These are phyloP conservation scores for Corythornis madagascariensis DNA, from an alignment of 2,113 vertebrate genomes.

Conservation along the genomic window DNA sequence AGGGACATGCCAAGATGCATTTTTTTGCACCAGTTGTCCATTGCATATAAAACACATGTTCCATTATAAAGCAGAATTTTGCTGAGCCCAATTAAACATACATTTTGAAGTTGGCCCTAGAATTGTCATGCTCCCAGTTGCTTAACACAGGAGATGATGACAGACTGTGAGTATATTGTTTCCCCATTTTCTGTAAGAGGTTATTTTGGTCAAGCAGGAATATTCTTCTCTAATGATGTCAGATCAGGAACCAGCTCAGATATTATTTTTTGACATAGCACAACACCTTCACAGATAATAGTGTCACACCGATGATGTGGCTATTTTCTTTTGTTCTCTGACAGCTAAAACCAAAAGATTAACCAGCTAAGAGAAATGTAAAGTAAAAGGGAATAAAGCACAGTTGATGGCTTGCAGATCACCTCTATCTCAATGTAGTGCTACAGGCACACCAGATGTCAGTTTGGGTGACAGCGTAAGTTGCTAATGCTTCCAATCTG, in stretches of 20 bases:
- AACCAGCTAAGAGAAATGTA: background rate
- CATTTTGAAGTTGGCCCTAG: background rate
- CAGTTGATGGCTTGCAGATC: background rate
- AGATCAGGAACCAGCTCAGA: background rate
- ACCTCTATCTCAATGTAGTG: too few relatives aligned
- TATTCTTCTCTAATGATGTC: background rate
- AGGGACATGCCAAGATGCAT: background rate
- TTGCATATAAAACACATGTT: background rate
- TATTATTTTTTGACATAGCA: background rate
- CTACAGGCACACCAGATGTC: background rate
- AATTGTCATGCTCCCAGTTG: background rate
- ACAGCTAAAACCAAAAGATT: background rate
- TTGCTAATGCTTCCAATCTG: background rate
- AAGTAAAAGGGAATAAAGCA: background rate
- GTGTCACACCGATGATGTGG: too few relatives aligned
- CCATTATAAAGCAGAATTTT: background rate
- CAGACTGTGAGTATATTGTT: background rate
- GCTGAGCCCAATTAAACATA: background rate
- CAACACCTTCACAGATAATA: background rate
- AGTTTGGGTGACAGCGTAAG: background rate
- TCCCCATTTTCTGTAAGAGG: background rate
- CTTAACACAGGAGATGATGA: background rate
- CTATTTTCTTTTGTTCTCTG: background rate
- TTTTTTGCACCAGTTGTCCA: background rate
- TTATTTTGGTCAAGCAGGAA: background rate